These are phyloP conservation scores for Syritta pipiens DNA, from an alignment of 2,888 invertebrate species.

Conservation along the genomic window DNA sequence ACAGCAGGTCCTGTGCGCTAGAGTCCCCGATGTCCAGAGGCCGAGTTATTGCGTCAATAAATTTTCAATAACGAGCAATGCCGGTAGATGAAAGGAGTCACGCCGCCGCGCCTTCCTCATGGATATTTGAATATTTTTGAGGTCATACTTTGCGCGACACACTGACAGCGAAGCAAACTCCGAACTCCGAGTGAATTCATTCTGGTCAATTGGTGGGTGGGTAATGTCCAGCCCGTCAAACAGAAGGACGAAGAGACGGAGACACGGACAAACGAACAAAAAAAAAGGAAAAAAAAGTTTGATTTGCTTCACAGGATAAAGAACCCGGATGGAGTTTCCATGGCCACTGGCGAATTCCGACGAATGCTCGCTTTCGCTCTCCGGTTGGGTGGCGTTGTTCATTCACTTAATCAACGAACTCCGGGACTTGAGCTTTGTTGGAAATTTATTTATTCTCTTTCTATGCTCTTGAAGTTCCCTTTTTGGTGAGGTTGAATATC, in stretches of 20 bases:
- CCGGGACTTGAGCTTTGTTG: slow-evolving; percentile 8
- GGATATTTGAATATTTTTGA: slow-evolving; percentile 58
- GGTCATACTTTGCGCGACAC: slow-evolving; percentile 54
- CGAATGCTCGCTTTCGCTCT: slow-evolving; percentile 18
- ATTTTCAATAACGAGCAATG: slow-evolving; percentile 62
- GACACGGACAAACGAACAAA: background rate
- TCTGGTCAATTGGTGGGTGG: slow-evolving; percentile 18
- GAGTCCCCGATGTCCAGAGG: slow-evolving; percentile 23
- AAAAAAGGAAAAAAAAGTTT: slow-evolving; percentile 24
- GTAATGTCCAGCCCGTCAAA: too few species aligned
- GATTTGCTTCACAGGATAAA: slow-evolving; percentile 44
- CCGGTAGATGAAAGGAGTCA: slow-evolving; percentile 14
- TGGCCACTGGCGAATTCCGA: slow-evolving; percentile 41
- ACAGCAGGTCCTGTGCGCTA: slow-evolving; percentile 19
- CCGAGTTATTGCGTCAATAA: slow-evolving; percentile 62
- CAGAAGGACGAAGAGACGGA: background rate
- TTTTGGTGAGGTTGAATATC: slow-evolving; percentile 38
- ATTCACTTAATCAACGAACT: slow-evolving; percentile 58
- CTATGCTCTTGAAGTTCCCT: background rate
- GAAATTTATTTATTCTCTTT: slow-evolving; percentile 44
- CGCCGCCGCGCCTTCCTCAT: background rate
- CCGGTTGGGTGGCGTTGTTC: slow-evolving; percentile 43
- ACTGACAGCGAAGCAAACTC: too few species aligned
- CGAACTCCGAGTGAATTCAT: slow-evolving; percentile 45
- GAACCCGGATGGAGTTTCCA: slow-evolving; percentile 48